These are phyloP conservation scores for Tarsius wallacei DNA, from an alignment of 2,797 vertebrate genomes.

Conservation along the genomic window DNA sequence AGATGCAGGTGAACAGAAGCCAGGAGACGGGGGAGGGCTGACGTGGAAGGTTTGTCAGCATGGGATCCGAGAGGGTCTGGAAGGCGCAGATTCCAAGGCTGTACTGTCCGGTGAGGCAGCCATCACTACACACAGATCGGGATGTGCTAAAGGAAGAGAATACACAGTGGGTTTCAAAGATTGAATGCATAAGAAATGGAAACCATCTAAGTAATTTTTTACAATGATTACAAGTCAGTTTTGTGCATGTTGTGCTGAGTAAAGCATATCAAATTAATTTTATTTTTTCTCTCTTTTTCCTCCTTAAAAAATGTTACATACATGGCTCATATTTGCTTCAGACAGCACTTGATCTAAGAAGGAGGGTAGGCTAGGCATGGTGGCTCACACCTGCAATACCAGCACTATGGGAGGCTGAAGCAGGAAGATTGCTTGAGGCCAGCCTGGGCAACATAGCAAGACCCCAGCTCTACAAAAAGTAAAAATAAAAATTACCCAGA, in stretches of 20 bases:
- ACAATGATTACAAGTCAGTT: neutral
- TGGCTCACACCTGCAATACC: no score
- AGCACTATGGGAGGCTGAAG: no score
- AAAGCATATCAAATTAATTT: neutral
- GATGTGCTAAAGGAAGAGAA: neutral
- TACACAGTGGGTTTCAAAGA: neutral
- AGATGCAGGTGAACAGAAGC: neutral
- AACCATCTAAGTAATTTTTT: neutral
- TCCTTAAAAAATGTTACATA: neutral
- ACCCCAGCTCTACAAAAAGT: no score
- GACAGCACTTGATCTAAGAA: no score
- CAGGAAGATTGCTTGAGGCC: no score
- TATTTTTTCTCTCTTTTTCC: neutral
- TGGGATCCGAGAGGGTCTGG: neutral
- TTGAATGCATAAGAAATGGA: neutral
- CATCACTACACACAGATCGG: neutral
- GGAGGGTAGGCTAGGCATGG: no score
- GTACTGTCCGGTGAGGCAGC: neutral
- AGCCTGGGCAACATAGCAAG: no score
- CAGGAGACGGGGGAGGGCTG: neutral
- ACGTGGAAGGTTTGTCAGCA: neutral
- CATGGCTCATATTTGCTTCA: neutral
- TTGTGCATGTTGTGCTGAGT: neutral
- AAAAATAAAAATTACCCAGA: no score
- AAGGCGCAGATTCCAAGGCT: neutral